phyloP scores from a whole-genome alignment of 1,140 invertebrate species.

The Zaprionus africanus region DNA sequence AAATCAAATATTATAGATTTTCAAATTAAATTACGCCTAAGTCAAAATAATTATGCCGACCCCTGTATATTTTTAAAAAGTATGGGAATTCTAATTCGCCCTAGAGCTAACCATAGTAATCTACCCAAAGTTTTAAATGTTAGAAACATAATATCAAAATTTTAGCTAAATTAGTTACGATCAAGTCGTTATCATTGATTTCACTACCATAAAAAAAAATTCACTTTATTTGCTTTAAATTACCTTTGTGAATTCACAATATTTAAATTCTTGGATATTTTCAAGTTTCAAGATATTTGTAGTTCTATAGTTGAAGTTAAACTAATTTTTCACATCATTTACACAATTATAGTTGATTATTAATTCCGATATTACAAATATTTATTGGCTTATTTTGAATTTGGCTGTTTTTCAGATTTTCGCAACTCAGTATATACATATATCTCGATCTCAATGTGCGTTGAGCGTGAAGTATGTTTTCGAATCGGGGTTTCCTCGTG shows the following conservation, averaged over 20 bases:
- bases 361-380: neutral
- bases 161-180: no score
- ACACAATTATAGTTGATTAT: slow-evolving; percentile 2
- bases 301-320: slow-evolving; percentile 10
- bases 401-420: slow-evolving; percentile 46
- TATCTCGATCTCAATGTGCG: neutral
- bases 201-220: no score
- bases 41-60: no score
- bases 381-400: neutral
- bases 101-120: no score
- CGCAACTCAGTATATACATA: neutral
- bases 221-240: neutral
- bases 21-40: no score
- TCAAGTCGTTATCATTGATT: no score
- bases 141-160: no score
- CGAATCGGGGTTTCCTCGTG: neutral
- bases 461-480: neutral
- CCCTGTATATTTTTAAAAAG: no score
- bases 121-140: no score
- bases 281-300: neutral
- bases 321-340: slow-evolving; percentile 12
- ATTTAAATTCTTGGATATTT: neutral
- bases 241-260: slow-evolving; percentile 5
- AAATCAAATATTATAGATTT: no score
- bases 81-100: no score